Base-by-base conservation (phyloP, 2,113 vertebrate genomes). In the Picathartes gymnocephalus region DNA sequence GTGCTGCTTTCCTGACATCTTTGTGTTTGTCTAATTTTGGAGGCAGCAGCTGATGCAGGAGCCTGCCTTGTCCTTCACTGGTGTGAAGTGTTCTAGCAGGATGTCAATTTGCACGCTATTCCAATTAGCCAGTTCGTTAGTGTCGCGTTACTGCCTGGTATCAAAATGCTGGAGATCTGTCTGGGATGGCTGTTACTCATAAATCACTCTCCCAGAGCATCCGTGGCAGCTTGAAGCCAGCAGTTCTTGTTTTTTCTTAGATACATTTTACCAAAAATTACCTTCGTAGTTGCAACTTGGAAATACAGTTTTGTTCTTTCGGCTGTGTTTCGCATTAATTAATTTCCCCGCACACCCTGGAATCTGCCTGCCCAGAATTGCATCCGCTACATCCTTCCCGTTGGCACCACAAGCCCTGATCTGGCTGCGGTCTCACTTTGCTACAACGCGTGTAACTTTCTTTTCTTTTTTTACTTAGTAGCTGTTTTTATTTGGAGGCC, bases 371-470 rank as follows among this genome's bases (percentile, higher is more conserved):
- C 68, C 39, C 53, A 13, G 19, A 37, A 3, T 1, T 27, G 2
- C 39, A 23, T 4, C 51, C 61, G 13, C 20, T 6, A 0, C 15
- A 1, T 18, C 23, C 69, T 47, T 37, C 33, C 24, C 28, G 13
- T 22, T 2, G 31, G 11, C 35, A 20, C 60, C 11, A 0, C 3
- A 4, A 22, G 51, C 48, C 54, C 18, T 3, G 9, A 0, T 9
- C 39, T 5, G 40, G 3, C 40, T 6, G 18, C 3, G 6, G 12
- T 21, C 15, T 37, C 14, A 2, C 57, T 51, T 2, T 8, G 57
- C 10, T n/a, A 21, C 23, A 4, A 1, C 6, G 6, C 0, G 2
- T 7, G 0, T 2, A 7, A 1, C 14, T 60, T 58, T 50, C 6
- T 76, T 54, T 22, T 10, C 39, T 1, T 39, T 39, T 24, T 62